Evolutionary conservation across 2,888 invertebrate genomes (phyloP).

Genomic region (Pyrocoelia pectoralis): DNA sequence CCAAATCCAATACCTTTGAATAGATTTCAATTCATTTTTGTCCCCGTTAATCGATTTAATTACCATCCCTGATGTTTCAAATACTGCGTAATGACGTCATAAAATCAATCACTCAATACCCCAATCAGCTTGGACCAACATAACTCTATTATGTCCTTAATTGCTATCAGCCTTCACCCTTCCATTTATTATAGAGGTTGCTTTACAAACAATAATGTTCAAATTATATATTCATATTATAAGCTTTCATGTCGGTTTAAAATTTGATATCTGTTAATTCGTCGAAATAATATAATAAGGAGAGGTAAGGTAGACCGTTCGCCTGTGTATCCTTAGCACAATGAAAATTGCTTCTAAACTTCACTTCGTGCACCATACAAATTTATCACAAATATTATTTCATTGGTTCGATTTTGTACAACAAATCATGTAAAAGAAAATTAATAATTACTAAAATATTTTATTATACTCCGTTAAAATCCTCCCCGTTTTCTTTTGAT

Average conservation of each 20-base stretch:
- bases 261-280: slow-evolving; percentile 18
- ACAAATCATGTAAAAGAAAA: too few relatives aligned
- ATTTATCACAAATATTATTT: too few relatives aligned
- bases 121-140: slow-evolving; percentile 48
- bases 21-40: slow-evolving; percentile 24
- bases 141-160: slow-evolving; percentile 51
- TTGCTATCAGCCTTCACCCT: slow-evolving; percentile 45
- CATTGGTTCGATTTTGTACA: too few relatives aligned
- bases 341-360: neutral
- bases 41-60: slow-evolving; percentile 28
- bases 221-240: slow-evolving; percentile 33
- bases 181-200: slow-evolving; percentile 35
- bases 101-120: slow-evolving; percentile 53
- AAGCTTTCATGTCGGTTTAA: slow-evolving; percentile 23
- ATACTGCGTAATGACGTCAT: slow-evolving; percentile 46
- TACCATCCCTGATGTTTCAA: slow-evolving; percentile 26
- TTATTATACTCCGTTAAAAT: neutral
- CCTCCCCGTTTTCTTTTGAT: neutral
- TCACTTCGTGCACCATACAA: too few relatives aligned
- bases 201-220: slow-evolving; percentile 36
- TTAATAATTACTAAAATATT: neutral
- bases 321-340: neutral
- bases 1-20: neutral
- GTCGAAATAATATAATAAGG: neutral
- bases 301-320: neutral